Evolutionary conservation across 2,113 vertebrate genomes (phyloP).

Genomic region (Mus musculus): GRCm39 chr17:7787501-7788000

Average conservation of each 20-base stretch:
- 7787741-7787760: too few relatives aligned
- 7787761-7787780: too few relatives aligned
- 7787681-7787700: background rate
- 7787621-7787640: background rate
- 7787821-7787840: too few relatives aligned
- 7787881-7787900: too few relatives aligned
- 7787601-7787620: background rate
- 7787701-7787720: background rate
- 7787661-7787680: background rate
- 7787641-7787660: background rate
- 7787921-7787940: too few relatives aligned
- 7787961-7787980: background rate
- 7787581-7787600: background rate
- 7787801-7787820: too few relatives aligned
- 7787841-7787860: too few relatives aligned
- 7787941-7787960: too few relatives aligned
- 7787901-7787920: too few relatives aligned
- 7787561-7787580: background rate
- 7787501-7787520: background rate
- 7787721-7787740: background rate
- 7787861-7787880: too few relatives aligned
- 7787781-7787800: too few relatives aligned
- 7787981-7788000: background rate
- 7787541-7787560: background rate
- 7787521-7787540: background rate